Evolutionary conservation across 2,797 vertebrate genomes (phyloP).

Genomic region (Paramormyrops hopkinsi): DNA sequence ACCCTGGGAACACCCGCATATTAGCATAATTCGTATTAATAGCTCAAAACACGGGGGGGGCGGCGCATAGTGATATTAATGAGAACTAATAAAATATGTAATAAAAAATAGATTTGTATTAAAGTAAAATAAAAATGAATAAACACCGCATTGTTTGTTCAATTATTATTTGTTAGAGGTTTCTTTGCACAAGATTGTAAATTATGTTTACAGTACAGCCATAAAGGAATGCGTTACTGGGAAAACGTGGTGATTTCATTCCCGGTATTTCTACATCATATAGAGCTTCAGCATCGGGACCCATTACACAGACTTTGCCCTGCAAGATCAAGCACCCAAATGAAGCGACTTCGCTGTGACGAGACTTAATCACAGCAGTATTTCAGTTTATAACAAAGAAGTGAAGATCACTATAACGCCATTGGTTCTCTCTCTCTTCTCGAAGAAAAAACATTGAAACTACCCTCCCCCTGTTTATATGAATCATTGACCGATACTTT

Average conservation of each 20-base stretch:
- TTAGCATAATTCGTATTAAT: neutral
- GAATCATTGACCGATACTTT: constrained; percentile 40
- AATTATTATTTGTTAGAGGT: neutral
- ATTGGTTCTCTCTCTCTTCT: constrained; percentile 43
- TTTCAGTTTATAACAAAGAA: neutral
- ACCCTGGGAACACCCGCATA: neutral
- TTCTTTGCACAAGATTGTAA: neutral
- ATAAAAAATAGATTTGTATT: neutral
- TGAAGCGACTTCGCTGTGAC: neutral
- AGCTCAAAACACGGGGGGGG: neutral
- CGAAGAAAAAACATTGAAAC: constrained; percentile 27
- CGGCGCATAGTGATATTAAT: neutral
- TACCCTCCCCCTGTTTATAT: constrained; percentile 60
- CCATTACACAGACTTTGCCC: neutral
- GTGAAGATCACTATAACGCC: constrained; percentile 30
- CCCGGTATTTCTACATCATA: neutral
- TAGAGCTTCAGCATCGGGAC: neutral
- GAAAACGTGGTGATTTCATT: neutral
- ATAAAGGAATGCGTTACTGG: neutral
- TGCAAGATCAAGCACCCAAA: neutral
- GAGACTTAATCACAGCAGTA: neutral
- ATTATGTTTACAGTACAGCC: neutral
- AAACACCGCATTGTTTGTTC: neutral
- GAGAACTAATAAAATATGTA: neutral
- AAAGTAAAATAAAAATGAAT: neutral